Evolutionary conservation across 2,797 vertebrate species (phyloP).

Genomic region (Potorous gilbertii): DNA sequence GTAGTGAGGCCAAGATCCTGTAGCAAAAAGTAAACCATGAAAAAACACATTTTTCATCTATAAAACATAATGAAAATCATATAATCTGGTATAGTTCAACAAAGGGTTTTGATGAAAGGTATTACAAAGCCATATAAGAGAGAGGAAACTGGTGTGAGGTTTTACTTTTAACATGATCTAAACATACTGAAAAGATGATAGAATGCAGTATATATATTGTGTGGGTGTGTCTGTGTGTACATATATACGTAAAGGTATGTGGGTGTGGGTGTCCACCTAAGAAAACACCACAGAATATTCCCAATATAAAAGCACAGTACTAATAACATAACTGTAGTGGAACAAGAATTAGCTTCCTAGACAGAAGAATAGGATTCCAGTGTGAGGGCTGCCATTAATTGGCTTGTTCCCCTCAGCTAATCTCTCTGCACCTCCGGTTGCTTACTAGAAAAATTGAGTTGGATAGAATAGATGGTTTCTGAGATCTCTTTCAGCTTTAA

Average conservation of each 20-base stretch:
- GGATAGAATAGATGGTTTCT: not conserved
- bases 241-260: not conserved
- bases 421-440: not conserved
- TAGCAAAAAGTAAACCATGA: constrained; percentile 54
- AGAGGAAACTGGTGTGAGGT: constrained; percentile 6
- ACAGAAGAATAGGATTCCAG: not conserved
- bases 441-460: not conserved
- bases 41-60: not conserved
- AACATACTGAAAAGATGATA: constrained; percentile 15
- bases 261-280: not conserved
- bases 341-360: not conserved
- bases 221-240: not conserved
- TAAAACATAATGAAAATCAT: not conserved
- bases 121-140: not conserved
- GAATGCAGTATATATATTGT: not conserved
- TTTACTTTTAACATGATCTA: constrained; percentile 46
- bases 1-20: constrained; percentile 94
- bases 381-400: not conserved
- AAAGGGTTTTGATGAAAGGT: not conserved
- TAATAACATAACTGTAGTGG: not conserved
- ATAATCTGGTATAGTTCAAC: not conserved
- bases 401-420: not conserved
- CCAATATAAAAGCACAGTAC: not conserved
- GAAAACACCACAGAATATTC: not conserved
- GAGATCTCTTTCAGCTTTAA: not conserved